Base-by-base conservation (phyloP, 2,888 invertebrate genomes). In the Proisotoma minuta region DNA sequence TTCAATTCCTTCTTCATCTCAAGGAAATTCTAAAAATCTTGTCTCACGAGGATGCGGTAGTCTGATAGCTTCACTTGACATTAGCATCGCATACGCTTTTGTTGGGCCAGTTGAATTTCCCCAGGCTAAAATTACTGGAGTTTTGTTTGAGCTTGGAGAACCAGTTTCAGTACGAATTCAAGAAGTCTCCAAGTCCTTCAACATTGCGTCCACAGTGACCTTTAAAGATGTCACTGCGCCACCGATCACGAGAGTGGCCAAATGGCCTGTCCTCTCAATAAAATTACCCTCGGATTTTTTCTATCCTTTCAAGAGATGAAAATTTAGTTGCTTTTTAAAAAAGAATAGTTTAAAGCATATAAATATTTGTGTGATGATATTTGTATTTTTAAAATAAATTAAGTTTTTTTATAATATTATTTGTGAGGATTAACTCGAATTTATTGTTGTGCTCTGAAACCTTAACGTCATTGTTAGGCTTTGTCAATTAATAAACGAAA, bases 241-340 rank as follows among this genome's bases (percentile, higher is more conserved):
- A 2, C 79, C 82, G 0, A 77, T 78, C 29, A 78, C 79, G 59
- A 77, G 78, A 51, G 80, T 81, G 71, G 85, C 84, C 8, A 82
- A 82, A 60, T 81, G 84, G 62, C 87, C 87, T 20, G 81, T 84
- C 63, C 79, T 87, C 60, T 82, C 85, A 73, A 81, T 87, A 62
- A 81, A 82, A 76, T 79, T 88, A 59, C 87, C 88, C 1, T 81
- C 82, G 69, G 86, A 88, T 76, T 88, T 88, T 76, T 88, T 88
- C 77, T 86, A 87, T 75, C 88, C 88, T 1, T 85, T 85, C 60
- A n/a, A n/a, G n/a, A n/a, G n/a, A n/a, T n/a, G n/a, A n/a, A n/a
- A n/a, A n/a, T n/a, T n/a, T n/a, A n/a, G n/a, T n/a, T n/a, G n/a
- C n/a, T n/a, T n/a, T n/a, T n/a, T n/a, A n/a, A n/a, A n/a, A n/a